Evolutionary conservation across 2,797 vertebrate species (phyloP), one percentile per base, ranked within the genome.

Genomic region (Rallus crepitans): DNA sequence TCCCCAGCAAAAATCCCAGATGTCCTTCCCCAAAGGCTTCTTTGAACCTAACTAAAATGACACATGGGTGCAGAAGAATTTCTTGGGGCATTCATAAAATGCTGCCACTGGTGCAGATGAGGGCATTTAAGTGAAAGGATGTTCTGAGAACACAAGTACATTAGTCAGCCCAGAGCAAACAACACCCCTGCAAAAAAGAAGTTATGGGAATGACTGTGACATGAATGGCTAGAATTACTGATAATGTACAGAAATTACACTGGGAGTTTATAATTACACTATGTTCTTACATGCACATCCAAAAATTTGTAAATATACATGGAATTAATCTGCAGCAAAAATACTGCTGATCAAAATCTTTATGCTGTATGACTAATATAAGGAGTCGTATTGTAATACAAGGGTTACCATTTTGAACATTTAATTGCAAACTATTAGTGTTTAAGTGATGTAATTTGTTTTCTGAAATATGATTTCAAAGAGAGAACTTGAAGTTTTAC

Each of bases 21-120:
- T 75, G 86, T 73, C 82, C 52, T 96, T 85, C 85, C 90, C 83
- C 56, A 60, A 47, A 91, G 87, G 48, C 7, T 37, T 68, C 48
- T 93, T 80, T 72, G 75, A 71, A 31, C 75, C 55, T 61, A 76
- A 91, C 50, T 73, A 60, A 92, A 91, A 70, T 89, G 87, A 87
- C 78, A 89, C 45, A 72, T 12, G 71, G 65, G 52, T 73, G 35
- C 56, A 66, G 66, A n/a, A 89, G 45, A 52, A 33, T 53, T 94
- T 79, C 93, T 93, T 70, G n/a, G 23, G 73, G 56, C 81, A n/a
- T 47, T 82, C 50, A 14, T 52, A 53, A 56, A 37, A 25, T 50
- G n/a, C 24, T 90, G 60, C 63, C 78, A 28, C 33, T 76, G 64
- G 60, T 89, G 52, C 52, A 92, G 53, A 89, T 59, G 31, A 89